Base-by-base conservation (phyloP, 1,140 invertebrate genomes). In the Subanguina moxae region DNA sequence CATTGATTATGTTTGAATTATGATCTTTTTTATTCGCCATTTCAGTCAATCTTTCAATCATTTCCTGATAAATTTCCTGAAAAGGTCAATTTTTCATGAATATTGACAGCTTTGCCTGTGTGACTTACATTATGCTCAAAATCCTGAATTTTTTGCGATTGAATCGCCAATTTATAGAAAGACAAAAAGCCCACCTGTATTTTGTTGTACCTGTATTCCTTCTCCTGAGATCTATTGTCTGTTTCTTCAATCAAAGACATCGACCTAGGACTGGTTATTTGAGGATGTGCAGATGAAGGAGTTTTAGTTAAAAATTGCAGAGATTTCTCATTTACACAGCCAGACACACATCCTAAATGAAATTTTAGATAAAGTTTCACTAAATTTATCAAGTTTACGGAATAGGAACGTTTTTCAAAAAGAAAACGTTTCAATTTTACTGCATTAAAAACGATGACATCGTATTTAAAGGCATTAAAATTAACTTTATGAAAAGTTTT, bases 41-140 rank as follows among this genome's bases (percentile, higher is more conserved):
- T 25, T 68, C 52, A 13, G 67, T 48, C 32, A 80, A 68, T 13
- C 30, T 15, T 0, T 64, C 21, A 21, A 80, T 68, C 42, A 80
- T 64, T 64, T 76, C 65, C n/a, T 80, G 72, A 57, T 77, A 80
- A 52, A 81, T 82, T n/a, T 58, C 65, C 75, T 80, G 27, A 75
- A 76, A 38, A 70, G 28, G 15, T 45, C 1, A 1, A 67, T 67
- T 27, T 72, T 52, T 74, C 3, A 21, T 7, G 8, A 7, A 52
- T 52, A 7, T 52, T 52, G 17, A 8, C 48, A 52, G n/a, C 23
- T 7, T 21, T 52, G 17, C 17, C n/a, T 21, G 3, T 42, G 1
- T 43, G 0, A 65, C 75, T 17, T 45, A 74, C 73, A 65, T 76
- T 64, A 30, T 76, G 74, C 48, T 76, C 78, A 15, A 27, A 19